phyloP scores from a whole-genome alignment of 2,888 invertebrate genomes.

The Phrixothrix hirtus region DNA sequence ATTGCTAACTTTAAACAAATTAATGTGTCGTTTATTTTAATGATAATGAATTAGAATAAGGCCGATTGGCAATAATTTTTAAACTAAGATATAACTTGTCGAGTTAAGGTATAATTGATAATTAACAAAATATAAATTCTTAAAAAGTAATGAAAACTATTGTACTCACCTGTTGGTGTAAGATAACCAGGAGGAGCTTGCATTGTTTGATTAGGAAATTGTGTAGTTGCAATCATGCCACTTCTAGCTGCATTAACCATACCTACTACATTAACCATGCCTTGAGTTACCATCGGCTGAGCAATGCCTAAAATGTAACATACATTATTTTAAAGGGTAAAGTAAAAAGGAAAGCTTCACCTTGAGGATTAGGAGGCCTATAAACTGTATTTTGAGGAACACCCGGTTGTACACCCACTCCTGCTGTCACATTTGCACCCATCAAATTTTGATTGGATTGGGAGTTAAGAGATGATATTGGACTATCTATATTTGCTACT shows the following conservation, averaged over 20 bases:
- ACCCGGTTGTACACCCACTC: conserved; percentile 43
- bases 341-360: conserved; percentile 26
- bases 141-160: conserved; percentile 3
- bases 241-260: conserved; percentile 46
- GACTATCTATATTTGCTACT: conserved; percentile 61
- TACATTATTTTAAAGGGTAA: conserved; percentile 3
- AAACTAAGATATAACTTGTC: no score
- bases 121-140: background rate
- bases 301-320: conserved; percentile 32
- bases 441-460: conserved; percentile 55
- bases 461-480: conserved; percentile 50
- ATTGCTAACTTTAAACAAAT: no score
- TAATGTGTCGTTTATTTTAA: no score
- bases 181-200: conserved; percentile 59
- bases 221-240: conserved; percentile 40
- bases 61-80: no score
- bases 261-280: conserved; percentile 45
- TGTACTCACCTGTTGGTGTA: conserved; percentile 41
- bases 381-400: conserved; percentile 54
- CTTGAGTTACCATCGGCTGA: conserved; percentile 40
- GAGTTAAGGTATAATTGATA: no score
- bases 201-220: conserved; percentile 49
- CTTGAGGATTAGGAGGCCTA: conserved; percentile 49
- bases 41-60: no score
- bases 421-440: conserved; percentile 43